Evolutionary conservation across 1,140 invertebrate species (phyloP), one percentile per base, ranked within the genome.

Genomic region (Halictus rubicundus): DNA sequence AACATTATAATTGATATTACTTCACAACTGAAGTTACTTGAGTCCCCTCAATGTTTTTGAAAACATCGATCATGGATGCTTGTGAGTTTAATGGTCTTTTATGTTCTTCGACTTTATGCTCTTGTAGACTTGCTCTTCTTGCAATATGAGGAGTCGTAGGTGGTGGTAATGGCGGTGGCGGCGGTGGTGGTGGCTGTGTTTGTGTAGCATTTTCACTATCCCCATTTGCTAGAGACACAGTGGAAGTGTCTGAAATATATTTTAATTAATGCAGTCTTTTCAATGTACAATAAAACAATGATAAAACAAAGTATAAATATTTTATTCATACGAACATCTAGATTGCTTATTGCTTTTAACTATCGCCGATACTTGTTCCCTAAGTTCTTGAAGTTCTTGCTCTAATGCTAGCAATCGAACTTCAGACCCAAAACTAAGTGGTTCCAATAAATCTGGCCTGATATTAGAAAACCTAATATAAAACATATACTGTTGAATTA

Each of bases 391-490:
- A 60, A 93, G 87, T 79, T 93, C 90, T 78, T 93, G 92, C 61
- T 93, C 92, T 14, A 93, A 76, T 14, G 92, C 92, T 14, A 93
- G 88, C 69, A 93, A 88, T 25, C 92, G 86, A 7, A 93, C 89
- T 89, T 93, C 92, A 7, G 92, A 93, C 54, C 92, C 92, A 88
- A 93, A 93, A 88, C 91, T 93, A 27, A 93, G 92, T 70, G 92
- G 92, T 78, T 93, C 92, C 27, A 93, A 88, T 27, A 93, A 78
- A 85, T 93, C 92, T 78, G 92, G 91, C 87, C 92, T 93, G 68
- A 89, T 92, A 70, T 86, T 88, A 60, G 89, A 89, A 27, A 93
- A 78, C 69, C 89, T 89, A 42, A 86, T 82, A 69, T 87, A 91
- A 52, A 32, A 49, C 65, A 66, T 68, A 73, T 52, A 76, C 73